Conservation (phyloP, 2,113 vertebrate species). For the Ardeotis arabs region DNA sequence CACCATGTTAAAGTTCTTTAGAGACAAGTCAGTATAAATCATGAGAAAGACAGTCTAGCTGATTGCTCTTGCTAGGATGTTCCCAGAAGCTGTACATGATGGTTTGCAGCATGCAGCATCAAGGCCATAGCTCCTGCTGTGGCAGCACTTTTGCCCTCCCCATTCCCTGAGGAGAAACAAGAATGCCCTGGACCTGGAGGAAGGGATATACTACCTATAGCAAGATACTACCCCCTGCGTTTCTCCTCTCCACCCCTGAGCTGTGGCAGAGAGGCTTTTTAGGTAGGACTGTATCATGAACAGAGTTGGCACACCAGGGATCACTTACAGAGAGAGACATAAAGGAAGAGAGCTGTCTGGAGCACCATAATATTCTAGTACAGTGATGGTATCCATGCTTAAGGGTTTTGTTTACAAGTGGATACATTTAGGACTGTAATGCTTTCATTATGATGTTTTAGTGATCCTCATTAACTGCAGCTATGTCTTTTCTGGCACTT, state of each 20-base stretch:
- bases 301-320: rapidly evolving
- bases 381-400: rapidly evolving
- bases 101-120: rapidly evolving
- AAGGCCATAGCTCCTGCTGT: neutral
- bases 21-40: rapidly evolving
- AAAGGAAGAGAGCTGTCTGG: neutral
- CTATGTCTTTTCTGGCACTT: neutral
- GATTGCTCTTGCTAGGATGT: neutral
- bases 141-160: neutral
- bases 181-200: no score
- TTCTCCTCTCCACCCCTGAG: neutral
- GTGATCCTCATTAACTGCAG: neutral
- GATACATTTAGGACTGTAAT: rapidly evolving
- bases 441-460: neutral
- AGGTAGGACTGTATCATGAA: no score
- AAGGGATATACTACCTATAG: neutral
- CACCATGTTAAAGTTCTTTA: neutral
- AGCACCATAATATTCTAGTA: neutral
- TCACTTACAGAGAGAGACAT: neutral
- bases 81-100: neutral
- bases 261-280: neutral
- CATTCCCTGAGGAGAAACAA: neutral
- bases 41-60: rapidly evolving
- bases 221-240: rapidly evolving
- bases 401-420: neutral